phyloP scores from a whole-genome alignment of 2,113 vertebrate species.

The Ammodytes marinus region DNA sequence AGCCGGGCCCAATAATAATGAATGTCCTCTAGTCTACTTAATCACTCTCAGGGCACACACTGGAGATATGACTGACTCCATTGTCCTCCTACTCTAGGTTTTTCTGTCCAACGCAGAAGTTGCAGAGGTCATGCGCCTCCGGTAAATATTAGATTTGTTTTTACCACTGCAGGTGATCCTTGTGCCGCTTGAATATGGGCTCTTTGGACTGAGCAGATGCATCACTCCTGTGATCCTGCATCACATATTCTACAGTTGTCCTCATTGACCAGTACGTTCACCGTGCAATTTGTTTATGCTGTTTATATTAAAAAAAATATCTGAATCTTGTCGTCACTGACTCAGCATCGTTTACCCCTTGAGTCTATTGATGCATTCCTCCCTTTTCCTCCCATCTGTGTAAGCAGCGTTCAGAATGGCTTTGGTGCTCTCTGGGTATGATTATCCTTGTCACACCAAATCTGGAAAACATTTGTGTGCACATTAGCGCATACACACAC shows the following conservation, averaged over 20 bases:
- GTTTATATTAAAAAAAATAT: not conserved
- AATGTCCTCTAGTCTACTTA: slow-evolving; percentile 70
- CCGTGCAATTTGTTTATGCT: slow-evolving; percentile 10
- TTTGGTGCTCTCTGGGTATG: slow-evolving; percentile 70
- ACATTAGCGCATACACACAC: slow-evolving; percentile 62
- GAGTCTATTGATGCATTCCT: slow-evolving; percentile 45
- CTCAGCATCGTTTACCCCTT: slow-evolving; percentile 4
- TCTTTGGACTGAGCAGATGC: not conserved
- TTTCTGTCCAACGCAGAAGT: slow-evolving; percentile 55
- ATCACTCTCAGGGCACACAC: slow-evolving; percentile 72
- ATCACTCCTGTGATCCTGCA: not conserved
- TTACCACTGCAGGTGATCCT: slow-evolving; percentile 17
- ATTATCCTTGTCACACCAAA: slow-evolving; percentile 70
- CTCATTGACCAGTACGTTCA: not conserved
- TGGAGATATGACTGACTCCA: slow-evolving; percentile 79
- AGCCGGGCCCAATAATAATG: slow-evolving; percentile 62
- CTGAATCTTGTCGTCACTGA: slow-evolving; percentile 2
- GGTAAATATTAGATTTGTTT: slow-evolving; percentile 70
- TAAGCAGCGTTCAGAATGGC: slow-evolving; percentile 31
- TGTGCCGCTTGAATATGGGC: not conserved
- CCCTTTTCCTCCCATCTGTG: slow-evolving; percentile 51
- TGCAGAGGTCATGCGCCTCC: slow-evolving; percentile 38
- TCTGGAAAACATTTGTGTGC: slow-evolving; percentile 76
- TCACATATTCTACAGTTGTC: not conserved
- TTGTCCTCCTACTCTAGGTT: slow-evolving; percentile 68